phyloP scores from a whole-genome alignment of 2,797 vertebrate species.

The Sparus aurata region DNA sequence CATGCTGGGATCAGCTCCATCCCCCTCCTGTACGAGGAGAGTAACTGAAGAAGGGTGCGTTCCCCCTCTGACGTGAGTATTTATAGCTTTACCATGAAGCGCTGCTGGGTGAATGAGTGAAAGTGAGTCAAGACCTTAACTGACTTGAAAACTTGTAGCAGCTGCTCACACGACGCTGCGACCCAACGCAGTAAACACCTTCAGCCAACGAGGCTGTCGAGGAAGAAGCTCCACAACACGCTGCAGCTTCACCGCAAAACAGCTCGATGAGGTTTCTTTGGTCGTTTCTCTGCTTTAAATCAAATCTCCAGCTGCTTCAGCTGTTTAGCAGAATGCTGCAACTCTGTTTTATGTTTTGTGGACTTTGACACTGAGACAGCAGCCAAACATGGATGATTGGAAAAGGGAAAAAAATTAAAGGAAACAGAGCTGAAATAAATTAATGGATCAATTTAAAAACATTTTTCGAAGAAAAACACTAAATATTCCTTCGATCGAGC shows the following conservation, averaged over 20 bases:
- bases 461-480: not conserved
- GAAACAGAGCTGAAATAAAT: too few relatives aligned
- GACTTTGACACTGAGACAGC: not conserved
- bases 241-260: too few relatives aligned
- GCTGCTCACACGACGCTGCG: constrained; percentile 10
- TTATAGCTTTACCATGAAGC: constrained; percentile 38
- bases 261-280: too few relatives aligned
- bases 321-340: too few relatives aligned
- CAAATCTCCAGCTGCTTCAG: too few relatives aligned
- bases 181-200: constrained; percentile 20
- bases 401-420: not conserved
- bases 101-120: constrained; percentile 9
- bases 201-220: constrained; percentile 14
- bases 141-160: constrained; percentile 36
- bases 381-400: not conserved
- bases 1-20: constrained; percentile 11
- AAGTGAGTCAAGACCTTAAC: constrained; percentile 52
- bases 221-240: constrained; percentile 20
- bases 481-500: not conserved
- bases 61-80: constrained; percentile 31
- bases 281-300: too few relatives aligned
- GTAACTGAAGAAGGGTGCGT: constrained; percentile 36
- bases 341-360: too few relatives aligned
- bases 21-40: not conserved
- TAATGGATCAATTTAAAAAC: not conserved